Base-by-base conservation (phyloP, 2,797 vertebrate species). In the Esox lucius region DNA sequence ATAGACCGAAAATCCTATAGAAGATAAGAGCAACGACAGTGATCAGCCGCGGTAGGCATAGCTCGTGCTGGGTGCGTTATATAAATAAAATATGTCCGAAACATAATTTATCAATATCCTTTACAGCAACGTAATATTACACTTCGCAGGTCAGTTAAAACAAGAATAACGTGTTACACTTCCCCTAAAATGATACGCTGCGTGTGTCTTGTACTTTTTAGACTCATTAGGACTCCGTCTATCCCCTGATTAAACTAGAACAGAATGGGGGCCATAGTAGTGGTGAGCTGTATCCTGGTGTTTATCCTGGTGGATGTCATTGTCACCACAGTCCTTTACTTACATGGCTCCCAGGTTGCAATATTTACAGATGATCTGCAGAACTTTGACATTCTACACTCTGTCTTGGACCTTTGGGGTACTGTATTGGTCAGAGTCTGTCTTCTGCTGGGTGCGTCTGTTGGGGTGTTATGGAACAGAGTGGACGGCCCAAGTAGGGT, bases 391-490 rank as follows among this genome's bases (percentile, higher is more conserved):
- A 80, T 99, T 84, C 92, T 94, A 5, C 85, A 82, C 72, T 97
- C 95, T 0, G 81, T 89, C 73, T 72, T 98, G 92, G 97, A 98
- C 86, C 87, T 98, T 6, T 99, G 97, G 97, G 94, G 91, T 0
- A 91, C 91, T 1, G 91, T 93, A 76, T 84, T 98, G 68, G 89
- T 97, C 81, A 91, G 97, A 79, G 91, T 87, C 78, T 93, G 91
- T 19, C 87, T 98, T 74, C 92, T 97, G 59, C 85, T 97, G 66
- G 97, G 97, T 0, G 96, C 95, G 0, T 90, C 93, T 75, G 87
- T 96, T 0, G 97, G 97, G 0, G 94, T 98, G 70, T 88, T 91
- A 56, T 93, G 91, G 87, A 99, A 98, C 88, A 89, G 90, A 0
- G 80, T 86, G 17, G 93, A 96, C 0, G 96, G 97, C 11, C 96